Base-by-base conservation (phyloP, 2,888 invertebrate genomes). In the Apomyelois bistriatella region DNA sequence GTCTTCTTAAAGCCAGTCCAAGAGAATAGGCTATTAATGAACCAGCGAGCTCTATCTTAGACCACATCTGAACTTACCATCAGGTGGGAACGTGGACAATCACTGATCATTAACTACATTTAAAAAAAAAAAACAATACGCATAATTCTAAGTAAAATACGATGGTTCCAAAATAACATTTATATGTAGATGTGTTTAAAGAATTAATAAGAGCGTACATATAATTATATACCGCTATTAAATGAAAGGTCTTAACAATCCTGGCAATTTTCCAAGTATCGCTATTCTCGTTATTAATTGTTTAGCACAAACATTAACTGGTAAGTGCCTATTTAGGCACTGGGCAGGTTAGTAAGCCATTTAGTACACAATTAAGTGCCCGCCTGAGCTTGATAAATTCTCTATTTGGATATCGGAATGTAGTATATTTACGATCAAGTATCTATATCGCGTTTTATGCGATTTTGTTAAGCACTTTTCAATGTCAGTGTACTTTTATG, bases 381-480 rank as follows among this genome's bases (percentile, higher is more conserved):
- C 46, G 46, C 46, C 32, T 15, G n/a, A 46, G 46, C 46, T 46
- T 46, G 46, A 46, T 46, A 46, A 46, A 46, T 46, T 46, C 46
- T 46, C 46, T 10, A 46, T 15, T 46, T 46, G 46, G 46, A 16
- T 32, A 46, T 46, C 32, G 46, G 46, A 32, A 46, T 46, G 32
- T 46, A 46, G 46, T 46, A 46, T 46, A 48, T 48, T 48, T 48
- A 48, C 38, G 37, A 48, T 48, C 48, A 48, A 37, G 37, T 36
- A 43, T 43, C 43, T 36, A 22, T 37, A 22, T 37, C 16, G 22
- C 22, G 22, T 48, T 36, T 32, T 22, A 48, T 37, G 48, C 17
- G 3, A 37, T 48, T 47, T 36, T 48, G 36, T 37, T 37, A 36
- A 22, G 36, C 48, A 36, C 48, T 48, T 22, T 48, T 43, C 30